Percentiles rank a stretch among this genome's conserved stretches.
phyloP scores from a whole-genome alignment of 2,888 invertebrate species.

The Drosophila flavopinicola region DNA sequence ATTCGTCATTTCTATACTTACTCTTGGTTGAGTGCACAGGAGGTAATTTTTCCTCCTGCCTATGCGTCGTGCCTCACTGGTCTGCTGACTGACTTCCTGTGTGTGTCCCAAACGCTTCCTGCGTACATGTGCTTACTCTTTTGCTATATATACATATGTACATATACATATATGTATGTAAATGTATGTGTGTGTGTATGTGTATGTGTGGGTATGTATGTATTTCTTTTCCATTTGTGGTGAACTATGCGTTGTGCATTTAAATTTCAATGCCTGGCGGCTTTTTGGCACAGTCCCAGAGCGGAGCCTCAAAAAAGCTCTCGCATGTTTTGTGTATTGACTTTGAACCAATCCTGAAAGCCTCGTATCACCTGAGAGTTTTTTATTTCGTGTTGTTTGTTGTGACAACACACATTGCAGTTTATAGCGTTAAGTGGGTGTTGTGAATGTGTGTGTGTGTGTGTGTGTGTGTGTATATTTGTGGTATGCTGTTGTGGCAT shows the following conservation, averaged over 20 bases:
- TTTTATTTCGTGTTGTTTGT: constrained; percentile 22
- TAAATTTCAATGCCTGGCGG: constrained; percentile 71
- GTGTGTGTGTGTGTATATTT: constrained; percentile 20
- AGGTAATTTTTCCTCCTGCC: not conserved
- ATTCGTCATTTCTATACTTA: not conserved
- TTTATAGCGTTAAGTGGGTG: constrained; percentile 25
- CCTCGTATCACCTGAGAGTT: constrained; percentile 36
- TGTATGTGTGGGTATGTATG: constrained; percentile 13
- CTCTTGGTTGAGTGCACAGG: constrained; percentile 26
- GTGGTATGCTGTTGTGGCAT: constrained; percentile 33
- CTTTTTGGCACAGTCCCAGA: constrained; percentile 34
- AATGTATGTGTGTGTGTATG: constrained; percentile 7
- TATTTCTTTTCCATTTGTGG: constrained; percentile 42
- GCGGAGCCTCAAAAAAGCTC: constrained; percentile 11
- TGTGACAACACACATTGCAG: constrained; percentile 45
- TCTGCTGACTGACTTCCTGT: constrained; percentile 58
- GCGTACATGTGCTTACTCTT: constrained; percentile 57
- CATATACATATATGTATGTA: not conserved
- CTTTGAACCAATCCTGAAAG: constrained; percentile 34
- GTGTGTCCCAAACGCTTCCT: constrained; percentile 51
- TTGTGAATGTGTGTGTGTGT: constrained; percentile 16
- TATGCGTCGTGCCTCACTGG: constrained; percentile 36
- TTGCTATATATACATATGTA: constrained; percentile 21
- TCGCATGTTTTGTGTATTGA: constrained; percentile 34
- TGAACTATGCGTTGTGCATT: constrained; percentile 75